Evolutionary conservation across 2,888 invertebrate genomes (phyloP).

Genomic region (Cataglyphis cursor): DNA sequence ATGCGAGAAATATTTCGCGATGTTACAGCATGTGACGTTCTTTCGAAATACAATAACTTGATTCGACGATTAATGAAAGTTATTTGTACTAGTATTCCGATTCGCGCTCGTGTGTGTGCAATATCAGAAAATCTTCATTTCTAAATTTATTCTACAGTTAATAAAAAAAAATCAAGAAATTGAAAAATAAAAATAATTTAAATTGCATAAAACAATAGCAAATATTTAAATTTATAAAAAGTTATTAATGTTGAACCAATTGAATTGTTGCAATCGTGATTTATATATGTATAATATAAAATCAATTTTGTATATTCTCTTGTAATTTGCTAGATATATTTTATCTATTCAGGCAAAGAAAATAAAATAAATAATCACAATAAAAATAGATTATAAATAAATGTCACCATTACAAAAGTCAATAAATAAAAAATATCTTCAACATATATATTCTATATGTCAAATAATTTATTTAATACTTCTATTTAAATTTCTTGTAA

Average conservation of each 20-base stretch:
- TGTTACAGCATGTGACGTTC: background rate
- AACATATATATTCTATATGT: too few relatives aligned
- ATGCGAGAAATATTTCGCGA: background rate
- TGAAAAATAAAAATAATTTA: background rate
- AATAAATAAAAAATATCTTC: background rate
- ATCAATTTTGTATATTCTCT: background rate
- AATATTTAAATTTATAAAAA: background rate
- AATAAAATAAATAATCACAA: background rate
- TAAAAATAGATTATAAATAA: background rate
- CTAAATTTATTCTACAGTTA: background rate
- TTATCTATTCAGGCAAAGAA: too few relatives aligned
- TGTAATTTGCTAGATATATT: background rate
- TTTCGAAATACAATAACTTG: background rate
- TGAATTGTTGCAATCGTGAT: background rate
- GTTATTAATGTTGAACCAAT: background rate
- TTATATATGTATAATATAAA: background rate
- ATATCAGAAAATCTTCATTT: slow-evolving; percentile 1
- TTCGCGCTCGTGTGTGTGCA: background rate
- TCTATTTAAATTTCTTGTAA: too few relatives aligned
- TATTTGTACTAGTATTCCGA: background rate
- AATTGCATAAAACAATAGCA: too few relatives aligned
- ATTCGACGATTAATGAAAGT: background rate
- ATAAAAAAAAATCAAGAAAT: background rate
- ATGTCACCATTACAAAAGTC: background rate
- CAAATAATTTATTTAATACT: background rate